Base-by-base conservation (phyloP, 2,797 vertebrate genomes). In the Gymnothorax reevesii region DNA sequence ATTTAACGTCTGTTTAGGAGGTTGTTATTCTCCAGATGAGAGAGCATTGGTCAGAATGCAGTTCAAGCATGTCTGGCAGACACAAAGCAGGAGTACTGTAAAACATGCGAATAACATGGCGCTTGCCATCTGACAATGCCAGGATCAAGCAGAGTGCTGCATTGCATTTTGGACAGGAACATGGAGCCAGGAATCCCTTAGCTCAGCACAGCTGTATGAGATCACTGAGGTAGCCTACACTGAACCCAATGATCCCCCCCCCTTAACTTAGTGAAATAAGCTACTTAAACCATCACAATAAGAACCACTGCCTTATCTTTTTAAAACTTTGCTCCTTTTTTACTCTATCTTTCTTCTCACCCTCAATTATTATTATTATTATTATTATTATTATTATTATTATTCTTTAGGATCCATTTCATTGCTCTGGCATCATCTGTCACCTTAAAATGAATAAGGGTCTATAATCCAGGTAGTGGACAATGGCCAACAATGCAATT, bases 231-330 rank as follows among this genome's bases (percentile, higher is more conserved):
- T n/a, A 84, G 57, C 57, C 69, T 59, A 13, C 22, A 27, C 80
- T 83, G 82, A 87, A 87, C 86, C 42, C 57, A 87, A 42, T 84
- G 73, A 87, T 82, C 86, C 33, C 33, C 33, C 33, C 33, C 57
- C 17, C 17, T 80, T 54, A 13, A 77, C 13, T 77, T 27, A 52
- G 73, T 77, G 27, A 49, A 77, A 17, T 77, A 49, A 49, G 42
- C 42, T 49, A 49, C 27, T 2, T 42, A 7, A 33, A 77, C 42
- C 15, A 42, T 49, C 33, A 42, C 20, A 15, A 7, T 52, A 69
- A 62, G 12, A 62, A 17, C 22, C 22, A 7, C n/a, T 69, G 64
- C n/a, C n/a, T 69, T 69, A 25, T 69, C n/a, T 69, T 69, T 69
- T 25, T 42, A 42, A 42, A 42, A 42, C 33, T 42, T 42, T 42